These are phyloP conservation scores for Amphiprion percula DNA, from an alignment of 2,113 vertebrate species.

Conservation along the genomic window DNA sequence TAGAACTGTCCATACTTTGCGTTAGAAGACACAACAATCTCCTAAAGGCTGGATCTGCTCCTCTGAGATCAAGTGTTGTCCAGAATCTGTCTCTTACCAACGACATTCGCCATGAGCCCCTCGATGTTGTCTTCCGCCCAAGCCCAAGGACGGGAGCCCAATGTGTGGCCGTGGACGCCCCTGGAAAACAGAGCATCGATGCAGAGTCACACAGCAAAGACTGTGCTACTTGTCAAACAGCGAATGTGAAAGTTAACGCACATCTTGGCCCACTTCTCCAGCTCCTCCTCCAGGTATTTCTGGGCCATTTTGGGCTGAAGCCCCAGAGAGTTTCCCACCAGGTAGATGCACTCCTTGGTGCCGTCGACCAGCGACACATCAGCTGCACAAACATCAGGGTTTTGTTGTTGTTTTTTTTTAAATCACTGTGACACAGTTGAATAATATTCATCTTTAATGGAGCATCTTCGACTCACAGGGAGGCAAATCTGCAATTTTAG, in stretches of 20 bases:
- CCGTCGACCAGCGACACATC: slow-evolving; percentile 86
- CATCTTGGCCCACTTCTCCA: slow-evolving; percentile 95
- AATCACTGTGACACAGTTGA: background rate
- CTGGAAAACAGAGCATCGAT: slow-evolving; percentile 70
- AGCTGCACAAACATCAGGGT: slow-evolving; percentile 76
- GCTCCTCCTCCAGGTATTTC: slow-evolving; percentile 90
- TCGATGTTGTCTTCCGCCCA: slow-evolving; percentile 89
- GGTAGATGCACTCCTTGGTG: slow-evolving; percentile 88
- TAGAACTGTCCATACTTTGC: too few relatives aligned
- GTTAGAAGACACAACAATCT: background rate
- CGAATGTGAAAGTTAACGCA: slow-evolving; percentile 66
- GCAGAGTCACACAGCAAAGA: too few relatives aligned
- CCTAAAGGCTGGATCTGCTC: too few relatives aligned
- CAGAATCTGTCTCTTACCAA: slow-evolving; percentile 84
- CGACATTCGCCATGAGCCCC: slow-evolving; percentile 88
- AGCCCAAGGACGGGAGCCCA: slow-evolving; percentile 90
- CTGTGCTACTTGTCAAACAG: too few relatives aligned
- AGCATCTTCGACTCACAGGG: slow-evolving; percentile 83
- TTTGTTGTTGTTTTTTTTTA: too few relatives aligned
- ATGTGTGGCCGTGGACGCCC: slow-evolving; percentile 88
- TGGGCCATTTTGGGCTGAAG: slow-evolving; percentile 91
- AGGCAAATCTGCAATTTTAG: slow-evolving; percentile 89
- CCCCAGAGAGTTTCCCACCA: slow-evolving; percentile 93
- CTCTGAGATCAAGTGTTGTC: too few relatives aligned
- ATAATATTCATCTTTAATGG: background rate